A percentile compares a stretch with the other conserved stretches of the same genome.
phyloP scores from a whole-genome alignment of 1,140 invertebrate genomes.

The Musca domestica region DNA sequence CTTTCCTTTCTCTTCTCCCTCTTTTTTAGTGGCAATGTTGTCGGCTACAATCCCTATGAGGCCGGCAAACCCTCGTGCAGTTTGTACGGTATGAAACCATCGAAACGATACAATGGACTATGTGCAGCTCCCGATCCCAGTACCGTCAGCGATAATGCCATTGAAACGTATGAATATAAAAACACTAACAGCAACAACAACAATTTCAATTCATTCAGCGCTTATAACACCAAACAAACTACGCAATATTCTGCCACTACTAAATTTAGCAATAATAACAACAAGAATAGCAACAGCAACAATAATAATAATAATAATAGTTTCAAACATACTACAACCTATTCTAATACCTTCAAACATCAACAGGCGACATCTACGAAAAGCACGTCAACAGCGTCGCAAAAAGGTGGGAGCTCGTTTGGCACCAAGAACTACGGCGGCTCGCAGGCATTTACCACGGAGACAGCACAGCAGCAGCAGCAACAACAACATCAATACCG shows the following conservation, averaged over 20 bases:
- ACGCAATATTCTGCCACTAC: conserved; percentile 38
- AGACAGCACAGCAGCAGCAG: conserved; percentile 36
- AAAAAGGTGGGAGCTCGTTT: conserved; percentile 17
- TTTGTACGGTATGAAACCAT: conserved; percentile 66
- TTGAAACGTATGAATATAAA: conserved; percentile 53
- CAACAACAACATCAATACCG: conserved; percentile 32
- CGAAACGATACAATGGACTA: conserved; percentile 70
- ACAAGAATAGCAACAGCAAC: neutral
- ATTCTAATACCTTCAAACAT: conserved; percentile 29
- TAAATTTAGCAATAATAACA: conserved; percentile 5
- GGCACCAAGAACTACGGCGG: conserved; percentile 28
- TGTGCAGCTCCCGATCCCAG: conserved; percentile 55
- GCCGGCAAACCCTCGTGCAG: conserved; percentile 71
- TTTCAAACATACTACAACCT: neutral
- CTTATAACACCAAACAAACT: conserved; percentile 40
- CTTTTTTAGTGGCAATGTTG: conserved; percentile 68
- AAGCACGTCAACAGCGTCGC: conserved; percentile 24
- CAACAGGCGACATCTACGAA: conserved; percentile 26
- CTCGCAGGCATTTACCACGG: conserved; percentile 35
- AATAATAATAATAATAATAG: neutral
- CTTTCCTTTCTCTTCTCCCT: neutral
- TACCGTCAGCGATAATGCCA: conserved; percentile 38
- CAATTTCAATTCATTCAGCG: conserved; percentile 22
- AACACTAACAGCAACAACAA: conserved; percentile 29
- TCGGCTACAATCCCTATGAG: conserved; percentile 72